phyloP scores from a whole-genome alignment of 2,113 vertebrate species.

The Actinemys pallida region DNA sequence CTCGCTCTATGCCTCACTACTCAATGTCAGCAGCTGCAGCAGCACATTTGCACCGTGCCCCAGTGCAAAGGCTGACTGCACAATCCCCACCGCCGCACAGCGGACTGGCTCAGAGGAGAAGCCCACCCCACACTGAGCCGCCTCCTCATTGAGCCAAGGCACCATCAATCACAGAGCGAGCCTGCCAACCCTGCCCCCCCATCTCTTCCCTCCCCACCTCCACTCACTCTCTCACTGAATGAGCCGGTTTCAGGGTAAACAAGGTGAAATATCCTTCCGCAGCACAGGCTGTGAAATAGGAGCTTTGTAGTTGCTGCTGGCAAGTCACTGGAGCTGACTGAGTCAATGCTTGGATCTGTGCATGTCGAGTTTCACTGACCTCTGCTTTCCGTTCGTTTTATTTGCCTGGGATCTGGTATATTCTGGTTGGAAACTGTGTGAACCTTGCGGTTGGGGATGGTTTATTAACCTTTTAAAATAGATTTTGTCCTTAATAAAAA shows the following conservation, averaged over 20 bases:
- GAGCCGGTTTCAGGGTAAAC: slow-evolving; percentile 50
- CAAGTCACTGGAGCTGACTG: neutral
- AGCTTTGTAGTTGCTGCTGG: neutral
- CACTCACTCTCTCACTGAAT: neutral
- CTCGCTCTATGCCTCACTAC: slow-evolving; percentile 70
- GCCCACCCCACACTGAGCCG: neutral
- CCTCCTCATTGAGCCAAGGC: neutral
- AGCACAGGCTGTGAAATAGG: neutral
- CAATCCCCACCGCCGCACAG: slow-evolving; percentile 44
- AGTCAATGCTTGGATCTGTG: neutral
- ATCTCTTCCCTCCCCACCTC: neutral
- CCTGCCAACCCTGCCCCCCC: neutral
- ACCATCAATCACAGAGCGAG: neutral
- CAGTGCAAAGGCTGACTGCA: slow-evolving; percentile 71
- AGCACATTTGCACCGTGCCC: slow-evolving; percentile 72
- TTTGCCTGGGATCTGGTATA: neutral
- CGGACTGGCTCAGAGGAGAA: slow-evolving; percentile 5
- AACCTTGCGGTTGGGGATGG: neutral
- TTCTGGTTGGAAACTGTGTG: neutral
- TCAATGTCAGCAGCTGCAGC: slow-evolving; percentile 78
- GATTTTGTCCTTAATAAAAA: neutral
- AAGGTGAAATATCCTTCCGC: slow-evolving; percentile 55
- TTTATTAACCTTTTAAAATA: neutral
- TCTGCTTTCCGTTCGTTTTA: neutral
- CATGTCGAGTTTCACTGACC: neutral